Base-by-base conservation (phyloP, 2,797 vertebrate species). In the Typhlichthys subterraneus region DNA sequence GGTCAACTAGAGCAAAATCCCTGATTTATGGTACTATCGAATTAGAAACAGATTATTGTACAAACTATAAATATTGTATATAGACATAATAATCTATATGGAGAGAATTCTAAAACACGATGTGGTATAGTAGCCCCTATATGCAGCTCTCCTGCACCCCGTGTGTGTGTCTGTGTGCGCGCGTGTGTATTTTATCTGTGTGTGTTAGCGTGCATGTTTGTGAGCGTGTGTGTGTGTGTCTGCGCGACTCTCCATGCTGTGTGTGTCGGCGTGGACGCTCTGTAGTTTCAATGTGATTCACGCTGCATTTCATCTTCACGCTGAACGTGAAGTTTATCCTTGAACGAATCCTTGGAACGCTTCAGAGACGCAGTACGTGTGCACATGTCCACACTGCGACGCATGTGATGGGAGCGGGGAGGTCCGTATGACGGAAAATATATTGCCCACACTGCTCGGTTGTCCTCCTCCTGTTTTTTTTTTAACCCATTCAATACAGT, bases 11-110 rank as follows among this genome's bases (percentile, higher is more conserved):
- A 59, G 5, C 45, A 38, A 63, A 72, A 12, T 50, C 48, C 50
- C 55, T 49, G 60, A 71, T 70, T 29, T 80, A 73, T 80, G 75
- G 70, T 70, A 65, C 80, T 66, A 46, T 80, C 77, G 72, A 15
- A 45, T 79, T 69, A 65, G 75, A 82, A 55, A 65, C 33, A 31
- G 82, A 85, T 75, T 75, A 60, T 17, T 91, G 88, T 90, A 91
- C 72, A 90, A 87, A 83, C n/a, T 90, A 90, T 91, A 91, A 87
- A 91, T 91, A 91, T 59, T 91, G 90, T 91, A 91, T 59, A 91
- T 91, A 90, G 69, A 91, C 86, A 91, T 90, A 91, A 88, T 89
- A 88, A 89, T 90, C 90, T 91, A 91, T 91, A 89, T 88, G 87
- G 85, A 90, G 88, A 89, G 87, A 77, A 57, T 86, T 73, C 69